These are phyloP conservation scores for Bibio marci DNA, from an alignment of 2,888 invertebrate genomes.

Conservation along the genomic window DNA sequence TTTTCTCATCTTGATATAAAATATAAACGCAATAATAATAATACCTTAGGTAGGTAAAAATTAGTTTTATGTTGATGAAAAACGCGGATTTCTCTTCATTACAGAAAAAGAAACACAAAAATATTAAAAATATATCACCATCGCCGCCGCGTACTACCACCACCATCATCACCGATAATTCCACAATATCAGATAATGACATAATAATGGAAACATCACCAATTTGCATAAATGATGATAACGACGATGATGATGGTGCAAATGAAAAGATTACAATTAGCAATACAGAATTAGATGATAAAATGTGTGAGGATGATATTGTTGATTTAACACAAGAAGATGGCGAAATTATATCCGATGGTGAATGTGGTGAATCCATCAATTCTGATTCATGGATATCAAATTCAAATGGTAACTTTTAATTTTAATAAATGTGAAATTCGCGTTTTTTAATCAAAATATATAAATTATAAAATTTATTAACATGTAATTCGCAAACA, in stretches of 20 bases:
- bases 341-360: constrained; percentile 35
- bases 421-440: too few species aligned
- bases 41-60: constrained; percentile 36
- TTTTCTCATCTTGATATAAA: constrained; percentile 20
- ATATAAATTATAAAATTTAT: too few species aligned
- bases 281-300: not conserved
- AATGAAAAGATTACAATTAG: constrained; percentile 2
- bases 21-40: constrained; percentile 33
- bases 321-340: not conserved
- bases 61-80: not conserved
- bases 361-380: constrained; percentile 52
- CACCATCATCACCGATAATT: not conserved
- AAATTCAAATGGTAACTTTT: too few species aligned
- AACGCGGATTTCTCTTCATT: constrained; percentile 4
- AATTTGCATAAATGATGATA: constrained; percentile 9
- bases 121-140: constrained; percentile 3
- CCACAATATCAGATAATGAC: not conserved
- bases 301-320: not conserved
- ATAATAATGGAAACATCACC: constrained; percentile 15
- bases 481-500: too few species aligned
- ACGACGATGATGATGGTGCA: not conserved
- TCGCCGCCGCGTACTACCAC: not conserved
- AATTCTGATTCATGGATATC: constrained; percentile 7
- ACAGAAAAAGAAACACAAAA: constrained; percentile 1
- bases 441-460: too few species aligned